phyloP scores from a whole-genome alignment of 2,113 vertebrate species.

The Erythrocercus mccallii region DNA sequence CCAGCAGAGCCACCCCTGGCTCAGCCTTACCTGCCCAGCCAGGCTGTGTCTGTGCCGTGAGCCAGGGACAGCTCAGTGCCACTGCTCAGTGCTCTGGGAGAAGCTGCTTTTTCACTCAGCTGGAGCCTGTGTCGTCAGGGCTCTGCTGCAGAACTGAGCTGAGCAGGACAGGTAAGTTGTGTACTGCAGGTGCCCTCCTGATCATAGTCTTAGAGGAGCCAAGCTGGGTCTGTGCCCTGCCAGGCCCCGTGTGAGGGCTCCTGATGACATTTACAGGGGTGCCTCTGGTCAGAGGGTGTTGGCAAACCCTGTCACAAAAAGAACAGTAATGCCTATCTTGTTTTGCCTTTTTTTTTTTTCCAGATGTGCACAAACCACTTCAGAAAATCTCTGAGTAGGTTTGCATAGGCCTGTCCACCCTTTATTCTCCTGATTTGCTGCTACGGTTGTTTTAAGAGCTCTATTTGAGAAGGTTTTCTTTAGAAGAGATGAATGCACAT shows the following conservation, averaged over 20 bases:
- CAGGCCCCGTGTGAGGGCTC: neutral
- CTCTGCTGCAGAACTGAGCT: neutral
- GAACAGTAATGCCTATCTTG: conserved; percentile 14
- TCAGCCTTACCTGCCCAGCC: fast-evolving
- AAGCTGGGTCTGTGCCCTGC: neutral
- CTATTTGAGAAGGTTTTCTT: conserved; percentile 13
- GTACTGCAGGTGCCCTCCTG: neutral
- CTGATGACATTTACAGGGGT: neutral
- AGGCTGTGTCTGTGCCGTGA: neutral
- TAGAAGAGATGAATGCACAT: neutral
- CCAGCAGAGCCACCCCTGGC: neutral
- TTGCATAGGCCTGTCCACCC: neutral
- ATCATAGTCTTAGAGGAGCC: fast-evolving
- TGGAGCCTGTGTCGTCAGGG: neutral
- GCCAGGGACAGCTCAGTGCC: neutral
- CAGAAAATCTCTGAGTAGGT: conserved; percentile 38
- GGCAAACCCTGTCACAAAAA: neutral
- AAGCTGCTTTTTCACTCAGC: neutral
- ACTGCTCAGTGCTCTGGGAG: neutral
- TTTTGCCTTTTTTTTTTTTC: conserved; percentile 39
- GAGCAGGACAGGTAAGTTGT: neutral
- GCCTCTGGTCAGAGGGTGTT: neutral
- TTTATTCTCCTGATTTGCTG: neutral
- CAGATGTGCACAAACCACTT: conserved; percentile 23
- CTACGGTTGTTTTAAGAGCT: neutral